Conservation (phyloP, 2,797 vertebrate species). For the Phrynocephalus forsythii region DNA sequence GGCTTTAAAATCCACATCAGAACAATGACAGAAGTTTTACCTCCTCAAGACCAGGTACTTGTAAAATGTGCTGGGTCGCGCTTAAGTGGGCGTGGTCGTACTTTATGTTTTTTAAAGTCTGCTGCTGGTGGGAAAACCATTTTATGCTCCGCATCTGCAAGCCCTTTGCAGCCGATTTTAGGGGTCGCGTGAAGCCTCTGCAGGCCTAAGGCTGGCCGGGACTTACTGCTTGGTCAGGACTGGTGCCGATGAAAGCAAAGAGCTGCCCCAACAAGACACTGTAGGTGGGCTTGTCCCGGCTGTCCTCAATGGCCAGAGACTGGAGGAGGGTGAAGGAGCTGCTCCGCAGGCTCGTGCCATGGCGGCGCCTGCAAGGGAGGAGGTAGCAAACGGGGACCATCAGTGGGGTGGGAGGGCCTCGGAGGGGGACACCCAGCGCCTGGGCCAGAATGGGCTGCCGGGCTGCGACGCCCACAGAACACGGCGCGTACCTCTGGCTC, state of each 20-base stretch:
- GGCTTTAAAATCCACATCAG: too few species aligned
- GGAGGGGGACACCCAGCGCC: too few species aligned
- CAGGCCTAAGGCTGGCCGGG: too few species aligned
- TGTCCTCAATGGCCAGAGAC: constrained; percentile 92
- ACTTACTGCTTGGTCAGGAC: constrained; percentile 94
- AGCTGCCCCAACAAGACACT: constrained; percentile 96
- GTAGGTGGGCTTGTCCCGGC: constrained; percentile 94
- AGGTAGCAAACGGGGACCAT: accelerated
- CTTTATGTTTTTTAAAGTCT: too few species aligned
- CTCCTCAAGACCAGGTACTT: too few species aligned
- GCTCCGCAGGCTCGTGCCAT: constrained; percentile 93
- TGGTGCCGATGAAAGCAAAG: constrained; percentile 98
- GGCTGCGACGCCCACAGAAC: not conserved
- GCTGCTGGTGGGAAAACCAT: too few species aligned
- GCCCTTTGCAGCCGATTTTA: too few species aligned
- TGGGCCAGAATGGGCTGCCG: not conserved
- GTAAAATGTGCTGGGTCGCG: too few species aligned
- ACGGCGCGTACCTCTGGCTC: constrained; percentile 83
- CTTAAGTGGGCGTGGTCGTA: too few species aligned
- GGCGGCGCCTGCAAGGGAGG: constrained; percentile 82
- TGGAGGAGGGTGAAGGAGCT: constrained; percentile 97
- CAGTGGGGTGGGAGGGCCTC: not conserved
- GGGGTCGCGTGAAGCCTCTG: too few species aligned
- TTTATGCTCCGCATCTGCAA: too few species aligned
- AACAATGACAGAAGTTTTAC: too few species aligned